A percentile compares a stretch with the other conserved stretches of the same genome.
Conservation (phyloP, 1,140 invertebrate species). For the Melipona quadrifasciata region DNA sequence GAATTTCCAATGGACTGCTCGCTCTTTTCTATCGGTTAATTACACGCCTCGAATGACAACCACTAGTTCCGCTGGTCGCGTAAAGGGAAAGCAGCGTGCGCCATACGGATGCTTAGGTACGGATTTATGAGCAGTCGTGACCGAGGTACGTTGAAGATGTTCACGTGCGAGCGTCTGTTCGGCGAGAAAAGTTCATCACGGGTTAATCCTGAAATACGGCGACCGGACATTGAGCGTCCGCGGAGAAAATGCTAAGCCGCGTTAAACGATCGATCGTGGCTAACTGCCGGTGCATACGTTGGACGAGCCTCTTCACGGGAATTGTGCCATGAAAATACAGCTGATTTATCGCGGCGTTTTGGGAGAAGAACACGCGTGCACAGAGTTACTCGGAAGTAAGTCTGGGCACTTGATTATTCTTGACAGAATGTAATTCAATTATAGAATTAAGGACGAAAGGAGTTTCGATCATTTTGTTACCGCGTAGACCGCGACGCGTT, state of each 20-base stretch:
- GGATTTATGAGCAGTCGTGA: constrained; percentile 32
- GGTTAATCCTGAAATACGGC: constrained; percentile 53
- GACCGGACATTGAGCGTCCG: neutral
- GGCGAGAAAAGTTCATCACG: constrained; percentile 38
- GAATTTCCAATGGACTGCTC: neutral
- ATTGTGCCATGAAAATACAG: constrained; percentile 20
- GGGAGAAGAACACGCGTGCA: neutral
- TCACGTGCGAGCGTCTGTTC: constrained; percentile 36
- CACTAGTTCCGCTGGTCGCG: neutral
- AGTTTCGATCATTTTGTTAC: neutral
- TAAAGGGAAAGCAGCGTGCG: neutral
- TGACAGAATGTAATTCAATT: neutral
- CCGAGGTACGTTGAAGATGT: constrained; percentile 37
- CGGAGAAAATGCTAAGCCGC: constrained; percentile 38
- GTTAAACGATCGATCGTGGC: constrained; percentile 47
- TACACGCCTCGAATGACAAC: neutral
- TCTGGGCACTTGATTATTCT: neutral
- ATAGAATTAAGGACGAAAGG: neutral
- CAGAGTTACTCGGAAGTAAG: neutral
- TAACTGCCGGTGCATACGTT: constrained; percentile 15
- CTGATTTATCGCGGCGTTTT: constrained; percentile 17
- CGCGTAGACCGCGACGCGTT: neutral
- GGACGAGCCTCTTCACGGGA: constrained; percentile 1
- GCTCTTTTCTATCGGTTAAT: neutral
- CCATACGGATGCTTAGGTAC: constrained; percentile 11